Conservation (phyloP, 2,888 invertebrate genomes). For the Philonicus albiceps region DNA sequence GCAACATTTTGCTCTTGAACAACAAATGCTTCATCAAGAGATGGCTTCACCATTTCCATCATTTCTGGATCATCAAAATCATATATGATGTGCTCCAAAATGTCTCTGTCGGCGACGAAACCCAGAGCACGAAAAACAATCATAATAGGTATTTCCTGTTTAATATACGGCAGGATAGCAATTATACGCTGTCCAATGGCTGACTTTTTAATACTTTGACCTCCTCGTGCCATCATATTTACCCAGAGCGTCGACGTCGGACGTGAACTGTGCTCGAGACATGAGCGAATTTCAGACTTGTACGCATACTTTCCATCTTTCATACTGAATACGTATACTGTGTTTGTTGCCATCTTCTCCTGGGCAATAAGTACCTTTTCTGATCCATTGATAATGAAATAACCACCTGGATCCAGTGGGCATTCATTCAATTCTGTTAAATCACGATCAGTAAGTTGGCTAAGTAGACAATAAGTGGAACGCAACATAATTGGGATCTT, state of each 20-base stretch:
- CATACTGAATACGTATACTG: slow-evolving; percentile 99
- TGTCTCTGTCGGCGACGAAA: slow-evolving; percentile 99
- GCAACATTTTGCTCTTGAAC: slow-evolving; percentile 99
- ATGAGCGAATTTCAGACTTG: slow-evolving; percentile 97
- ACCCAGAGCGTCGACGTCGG: slow-evolving; percentile 99
- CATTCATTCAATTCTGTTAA: slow-evolving; percentile 99
- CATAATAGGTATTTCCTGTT: slow-evolving; percentile 99
- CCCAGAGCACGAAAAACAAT: slow-evolving; percentile 99
- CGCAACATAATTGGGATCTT: slow-evolving; percentile 99
- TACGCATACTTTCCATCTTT: slow-evolving; percentile 99
- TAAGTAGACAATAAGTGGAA: slow-evolving; percentile 95
- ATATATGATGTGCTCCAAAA: slow-evolving; percentile 99
- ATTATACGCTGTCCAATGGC: slow-evolving; percentile 99
- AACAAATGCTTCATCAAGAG: slow-evolving; percentile 98
- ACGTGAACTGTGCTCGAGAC: slow-evolving; percentile 89
- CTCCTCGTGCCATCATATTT: slow-evolving; percentile 99
- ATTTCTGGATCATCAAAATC: slow-evolving; percentile 99
- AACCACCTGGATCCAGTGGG: slow-evolving; percentile 98
- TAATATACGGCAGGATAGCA: slow-evolving; percentile 97
- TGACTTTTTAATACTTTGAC: slow-evolving; percentile 97
- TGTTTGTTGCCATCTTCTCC: slow-evolving; percentile 99
- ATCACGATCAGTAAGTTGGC: slow-evolving; percentile 97
- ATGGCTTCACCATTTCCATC: slow-evolving; percentile 99
- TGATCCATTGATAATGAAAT: slow-evolving; percentile 99
- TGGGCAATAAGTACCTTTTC: slow-evolving; percentile 99